Base-by-base conservation (phyloP, 2,113 vertebrate genomes). In the Urocitellus parryii region DNA sequence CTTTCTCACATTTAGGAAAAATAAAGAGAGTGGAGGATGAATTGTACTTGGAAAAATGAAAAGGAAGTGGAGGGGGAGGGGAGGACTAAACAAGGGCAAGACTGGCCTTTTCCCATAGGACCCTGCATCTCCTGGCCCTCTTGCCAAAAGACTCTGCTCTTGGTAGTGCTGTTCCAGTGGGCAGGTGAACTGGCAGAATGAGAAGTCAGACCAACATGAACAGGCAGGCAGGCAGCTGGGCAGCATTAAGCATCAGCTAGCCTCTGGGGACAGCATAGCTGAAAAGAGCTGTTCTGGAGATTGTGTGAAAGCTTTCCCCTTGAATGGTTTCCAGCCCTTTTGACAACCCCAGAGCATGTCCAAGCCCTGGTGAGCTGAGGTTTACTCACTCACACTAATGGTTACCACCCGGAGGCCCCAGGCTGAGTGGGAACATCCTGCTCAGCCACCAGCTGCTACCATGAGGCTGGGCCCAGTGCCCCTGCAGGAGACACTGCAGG, bases 261-360 rank as follows among this genome's bases (percentile, higher is more conserved):
- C 51, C 67, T 73, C 85, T 74, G 56, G 63, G 68, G 95, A 65
- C 42, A 34, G 53, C 39, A 22, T 4, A 39, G 72, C 77, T 58
- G 77, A 74, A 70, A 93, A 83, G 84, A 85, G 37, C 61, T 8
- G 5, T 86, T 53, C 89, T 61, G 22, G 86, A 81, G 91, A 65
- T 42, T 3, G 4, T 68, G 79, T 18, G 92, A 83, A 89, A 94
- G 88, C 42, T 93, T 82, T 95, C 91, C 84, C 61, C 12, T 37
- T 68, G 77, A 91, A 48, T 51, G 79, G 53, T 79, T 91, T 93
- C 94, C 95, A 93, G 78, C 29, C 74, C 53, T 42, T 83, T 13
- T 27, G 37, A 67, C 83, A 94, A 68, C 29, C 39, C 73, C 37
- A 51, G 76, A 88, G n/a, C 74, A 67, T 27, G 42, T 82, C 80